A percentile compares a stretch with the other conserved stretches of the same genome.
phyloP scores from a whole-genome alignment of 2,888 invertebrate genomes.

The Torymus texanus region DNA sequence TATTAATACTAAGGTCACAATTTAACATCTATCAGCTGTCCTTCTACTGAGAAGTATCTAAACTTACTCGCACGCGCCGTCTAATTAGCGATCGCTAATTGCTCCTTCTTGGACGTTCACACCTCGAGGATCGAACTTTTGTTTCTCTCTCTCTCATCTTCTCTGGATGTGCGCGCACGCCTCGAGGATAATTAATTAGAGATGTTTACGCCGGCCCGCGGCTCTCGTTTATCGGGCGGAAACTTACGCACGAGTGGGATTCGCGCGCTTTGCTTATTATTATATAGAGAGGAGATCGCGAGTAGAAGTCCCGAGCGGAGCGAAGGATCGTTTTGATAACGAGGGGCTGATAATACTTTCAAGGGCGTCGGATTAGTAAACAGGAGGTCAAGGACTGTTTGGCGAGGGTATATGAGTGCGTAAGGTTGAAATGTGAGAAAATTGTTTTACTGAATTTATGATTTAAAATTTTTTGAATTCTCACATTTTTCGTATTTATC shows the following conservation, averaged over 20 bases:
- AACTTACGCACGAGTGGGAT: background rate
- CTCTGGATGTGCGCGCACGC: background rate
- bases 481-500: no score
- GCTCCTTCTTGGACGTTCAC: constrained; percentile 45
- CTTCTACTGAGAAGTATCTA: no score
- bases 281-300: background rate
- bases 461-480: no score
- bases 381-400: no score
- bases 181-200: constrained; percentile 49
- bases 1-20: no score
- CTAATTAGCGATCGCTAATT: constrained; percentile 70
- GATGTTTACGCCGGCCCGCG: constrained; percentile 19
- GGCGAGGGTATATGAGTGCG: no score
- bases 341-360: constrained; percentile 16
- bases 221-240: background rate
- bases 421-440: no score
- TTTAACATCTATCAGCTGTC: no score
- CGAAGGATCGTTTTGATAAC: constrained; percentile 18
- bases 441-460: no score
- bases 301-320: background rate
- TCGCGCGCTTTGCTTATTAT: constrained; percentile 38
- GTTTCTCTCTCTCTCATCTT: no score
- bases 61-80: constrained; percentile 52
- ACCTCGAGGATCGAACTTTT: constrained; percentile 26
- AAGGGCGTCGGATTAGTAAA: no score